These are phyloP conservation scores for Stegana nigrithorax DNA, from an alignment of 2,888 invertebrate genomes.

Conservation along the genomic window DNA sequence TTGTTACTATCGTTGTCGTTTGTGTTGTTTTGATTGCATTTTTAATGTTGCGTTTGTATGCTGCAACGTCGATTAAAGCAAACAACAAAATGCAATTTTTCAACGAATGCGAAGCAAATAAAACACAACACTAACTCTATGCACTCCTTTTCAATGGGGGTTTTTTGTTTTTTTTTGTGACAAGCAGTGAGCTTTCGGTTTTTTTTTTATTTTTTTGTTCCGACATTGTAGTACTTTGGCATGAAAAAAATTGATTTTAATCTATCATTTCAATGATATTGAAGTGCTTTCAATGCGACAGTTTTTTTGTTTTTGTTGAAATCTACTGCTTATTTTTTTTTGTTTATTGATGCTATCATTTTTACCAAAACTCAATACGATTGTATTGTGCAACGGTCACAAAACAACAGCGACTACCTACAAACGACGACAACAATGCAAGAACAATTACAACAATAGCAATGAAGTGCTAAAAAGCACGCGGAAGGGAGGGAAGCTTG, in stretches of 20 bases:
- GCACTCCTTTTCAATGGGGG: too few relatives aligned
- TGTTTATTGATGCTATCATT: too few relatives aligned
- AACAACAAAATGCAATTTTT: conserved; percentile 5
- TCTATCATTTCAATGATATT: neutral
- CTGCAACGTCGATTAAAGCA: neutral
- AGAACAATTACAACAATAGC: conserved; percentile 2
- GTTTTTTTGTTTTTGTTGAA: too few relatives aligned
- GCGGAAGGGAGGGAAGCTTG: neutral
- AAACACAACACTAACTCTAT: neutral
- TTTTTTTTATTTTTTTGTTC: neutral
- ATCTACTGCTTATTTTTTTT: too few relatives aligned
- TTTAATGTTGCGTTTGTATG: neutral
- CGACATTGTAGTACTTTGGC: neutral
- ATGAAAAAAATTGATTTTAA: conserved; percentile 1
- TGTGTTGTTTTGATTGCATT: too few relatives aligned
- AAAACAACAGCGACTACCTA: neutral
- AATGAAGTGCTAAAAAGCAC: neutral
- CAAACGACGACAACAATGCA: neutral
- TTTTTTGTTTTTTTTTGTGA: too few relatives aligned
- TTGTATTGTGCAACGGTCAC: neutral
- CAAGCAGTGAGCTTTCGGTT: neutral
- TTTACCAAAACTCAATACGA: neutral
- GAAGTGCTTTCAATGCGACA: neutral
- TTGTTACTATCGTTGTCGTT: neutral
- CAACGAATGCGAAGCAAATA: too few relatives aligned